Percentiles rank a stretch among this genome's conserved stretches.
phyloP scores from a whole-genome alignment of 2,797 vertebrate species.

The Paedocypris micromegethes region DNA sequence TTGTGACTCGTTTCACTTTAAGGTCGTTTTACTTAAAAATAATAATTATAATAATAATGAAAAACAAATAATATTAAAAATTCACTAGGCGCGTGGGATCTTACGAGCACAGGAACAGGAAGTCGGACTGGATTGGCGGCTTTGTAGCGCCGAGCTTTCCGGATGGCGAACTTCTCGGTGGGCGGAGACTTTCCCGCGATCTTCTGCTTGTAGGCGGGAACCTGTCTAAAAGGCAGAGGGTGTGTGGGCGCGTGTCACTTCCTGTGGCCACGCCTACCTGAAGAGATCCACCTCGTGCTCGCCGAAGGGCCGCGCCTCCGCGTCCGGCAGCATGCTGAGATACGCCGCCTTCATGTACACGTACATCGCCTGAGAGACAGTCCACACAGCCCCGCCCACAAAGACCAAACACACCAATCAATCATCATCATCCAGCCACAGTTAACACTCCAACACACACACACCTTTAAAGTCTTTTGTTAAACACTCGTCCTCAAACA shows the following conservation, averaged over 20 bases:
- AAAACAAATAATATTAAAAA: not conserved
- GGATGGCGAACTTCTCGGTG: conserved; percentile 81
- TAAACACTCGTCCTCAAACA: too few species aligned
- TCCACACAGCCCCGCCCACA: not conserved
- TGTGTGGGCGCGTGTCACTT: not conserved
- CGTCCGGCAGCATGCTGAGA: conserved; percentile 76
- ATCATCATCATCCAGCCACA: too few species aligned
- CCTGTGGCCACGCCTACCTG: conserved; percentile 58
- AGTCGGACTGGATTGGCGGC: conserved; percentile 55
- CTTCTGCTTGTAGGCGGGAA: conserved; percentile 75
- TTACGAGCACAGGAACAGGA: conserved; percentile 76
- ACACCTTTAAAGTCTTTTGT: too few species aligned
- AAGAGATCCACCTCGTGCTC: conserved; percentile 77
- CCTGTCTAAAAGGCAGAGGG: conserved; percentile 60
- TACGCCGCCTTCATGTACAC: conserved; percentile 84
- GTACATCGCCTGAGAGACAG: conserved; percentile 74
- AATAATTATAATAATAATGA: not conserved
- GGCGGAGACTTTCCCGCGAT: conserved; percentile 84
- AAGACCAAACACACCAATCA: too few species aligned
- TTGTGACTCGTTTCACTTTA: too few species aligned
- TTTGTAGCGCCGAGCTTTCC: conserved; percentile 78
- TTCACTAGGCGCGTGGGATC: not conserved
- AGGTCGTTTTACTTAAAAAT: not conserved
- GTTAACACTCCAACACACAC: too few species aligned
- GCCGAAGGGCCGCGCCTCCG: conserved; percentile 73